These are phyloP conservation scores for Hyles euphorbiae DNA, from an alignment of 1,140 invertebrate species.

Conservation along the genomic window DNA sequence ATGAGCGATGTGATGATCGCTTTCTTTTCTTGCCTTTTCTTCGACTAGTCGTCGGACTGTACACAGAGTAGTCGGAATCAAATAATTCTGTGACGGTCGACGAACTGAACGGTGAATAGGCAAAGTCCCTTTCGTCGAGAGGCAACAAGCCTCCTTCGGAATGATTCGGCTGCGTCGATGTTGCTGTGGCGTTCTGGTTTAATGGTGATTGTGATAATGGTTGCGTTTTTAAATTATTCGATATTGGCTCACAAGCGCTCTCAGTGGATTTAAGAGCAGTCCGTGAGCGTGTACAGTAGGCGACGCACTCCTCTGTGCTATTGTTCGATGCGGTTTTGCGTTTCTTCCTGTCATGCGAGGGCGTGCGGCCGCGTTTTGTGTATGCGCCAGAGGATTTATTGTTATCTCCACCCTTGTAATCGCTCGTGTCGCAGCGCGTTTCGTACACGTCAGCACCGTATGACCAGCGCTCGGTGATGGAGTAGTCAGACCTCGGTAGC, in stretches of 20 bases:
- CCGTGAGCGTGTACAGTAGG: slow-evolving; percentile 67
- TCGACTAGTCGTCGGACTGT: slow-evolving; percentile 60
- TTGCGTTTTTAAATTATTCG: slow-evolving; percentile 41
- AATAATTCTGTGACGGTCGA: slow-evolving; percentile 67
- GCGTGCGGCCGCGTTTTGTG: slow-evolving; percentile 50
- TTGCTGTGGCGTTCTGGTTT: slow-evolving; percentile 38
- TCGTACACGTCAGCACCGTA: slow-evolving; percentile 71
- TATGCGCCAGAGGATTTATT: slow-evolving; percentile 31
- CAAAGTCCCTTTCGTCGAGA: slow-evolving; percentile 71
- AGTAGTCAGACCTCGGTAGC: slow-evolving; percentile 62
- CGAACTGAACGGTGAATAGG: slow-evolving; percentile 73
- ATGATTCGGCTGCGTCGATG: slow-evolving; percentile 38
- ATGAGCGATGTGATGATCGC: slow-evolving; percentile 58
- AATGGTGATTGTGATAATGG: slow-evolving; percentile 31
- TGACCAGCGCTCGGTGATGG: slow-evolving; percentile 65
- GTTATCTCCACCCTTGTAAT: slow-evolving; percentile 51
- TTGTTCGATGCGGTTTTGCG: slow-evolving; percentile 45
- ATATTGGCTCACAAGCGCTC: slow-evolving; percentile 59
- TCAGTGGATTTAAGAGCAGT: slow-evolving; percentile 65
- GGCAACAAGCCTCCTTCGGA: slow-evolving; percentile 64
- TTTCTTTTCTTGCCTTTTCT: slow-evolving; percentile 68
- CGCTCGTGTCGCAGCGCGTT: slow-evolving; percentile 58
- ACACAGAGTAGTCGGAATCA: slow-evolving; percentile 72
- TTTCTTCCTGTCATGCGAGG: slow-evolving; percentile 66
- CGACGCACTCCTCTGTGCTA: slow-evolving; percentile 57